Base-by-base conservation (phyloP, 1,140 invertebrate genomes). In the Aphelenchoides fujianensis region DNA sequence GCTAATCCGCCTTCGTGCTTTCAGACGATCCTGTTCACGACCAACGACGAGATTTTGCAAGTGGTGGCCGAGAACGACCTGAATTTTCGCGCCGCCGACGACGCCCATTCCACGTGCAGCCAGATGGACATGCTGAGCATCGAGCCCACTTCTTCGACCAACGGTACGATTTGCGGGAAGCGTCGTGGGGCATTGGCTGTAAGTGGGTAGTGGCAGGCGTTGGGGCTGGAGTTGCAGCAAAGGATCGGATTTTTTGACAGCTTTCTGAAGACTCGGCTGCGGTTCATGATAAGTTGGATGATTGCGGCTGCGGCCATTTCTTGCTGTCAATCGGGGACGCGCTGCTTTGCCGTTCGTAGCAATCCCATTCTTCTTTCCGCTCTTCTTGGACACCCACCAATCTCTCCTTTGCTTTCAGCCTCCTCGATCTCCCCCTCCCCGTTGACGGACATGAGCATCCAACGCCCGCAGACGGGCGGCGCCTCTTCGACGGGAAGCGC, bases 21-120 rank as follows among this genome's bases (percentile, higher is more conserved):
- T 62, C 52, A 80, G 71, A 87, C 86, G 3, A 87, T 87, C 61
- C 67, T 87, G 68, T 87, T 87, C 68, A 86, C 86, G 31, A 85
- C 77, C 7, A 86, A 86, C 74, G 86, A 87, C 37, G 77, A 77
- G 30, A 87, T 86, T 32, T 75, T 87, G 34, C 84, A 86, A 41
- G 73, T 75, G 41, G 85, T 87, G 31, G 86, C 85, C 5, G 78
- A 81, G 35, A 80, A 86, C 76, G 86, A 87, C 54, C 59, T 31
- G 63, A 28, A 52, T 57, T 62, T 71, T 35, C 52, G 52, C 31
- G 3, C 1, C 16, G 3, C 1, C 16, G 71, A 72, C 5, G 70
- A 72, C 5, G 7, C 35, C 5, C n/a, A 27, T 9, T 28, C 67
- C 64, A n/a, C 48, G 7, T 55, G 53, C 19, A 74, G 70, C 63